Conservation (phyloP, 2,113 vertebrate genomes). For the Tetrax tetrax region DNA sequence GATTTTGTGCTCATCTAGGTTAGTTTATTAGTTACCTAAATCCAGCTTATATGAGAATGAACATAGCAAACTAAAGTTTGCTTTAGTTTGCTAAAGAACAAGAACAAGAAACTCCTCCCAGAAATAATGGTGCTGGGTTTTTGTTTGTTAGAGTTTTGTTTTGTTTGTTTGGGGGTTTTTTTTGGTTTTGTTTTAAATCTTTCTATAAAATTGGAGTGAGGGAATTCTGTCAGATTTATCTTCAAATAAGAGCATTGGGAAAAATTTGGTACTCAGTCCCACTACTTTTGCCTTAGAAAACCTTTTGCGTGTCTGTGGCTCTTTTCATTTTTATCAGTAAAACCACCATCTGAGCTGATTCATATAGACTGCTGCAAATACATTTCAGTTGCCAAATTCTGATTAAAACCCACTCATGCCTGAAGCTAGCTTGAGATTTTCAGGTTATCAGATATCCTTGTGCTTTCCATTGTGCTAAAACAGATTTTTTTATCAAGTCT, state of each 20-base stretch:
- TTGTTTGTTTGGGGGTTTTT: neutral
- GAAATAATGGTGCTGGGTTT: neutral
- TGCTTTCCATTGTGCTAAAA: neutral
- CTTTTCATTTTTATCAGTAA: conserved; percentile 32
- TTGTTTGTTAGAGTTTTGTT: neutral
- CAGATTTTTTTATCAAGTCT: neutral
- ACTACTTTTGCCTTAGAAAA: neutral
- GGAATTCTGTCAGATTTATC: neutral
- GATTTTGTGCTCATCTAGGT: neutral
- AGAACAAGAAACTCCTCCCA: neutral
- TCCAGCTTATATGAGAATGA: neutral
- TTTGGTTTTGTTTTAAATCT: neutral
- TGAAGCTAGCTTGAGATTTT: conserved; percentile 24
- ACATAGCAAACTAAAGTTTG: neutral
- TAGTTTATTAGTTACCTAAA: neutral
- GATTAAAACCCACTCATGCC: conserved; percentile 30
- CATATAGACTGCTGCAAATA: conserved; percentile 17
- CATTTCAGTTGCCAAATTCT: conserved; percentile 18
- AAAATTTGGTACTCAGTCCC: neutral
- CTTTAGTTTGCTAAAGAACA: no score
- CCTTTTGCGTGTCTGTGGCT: neutral
- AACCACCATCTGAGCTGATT: neutral
- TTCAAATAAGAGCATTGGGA: neutral
- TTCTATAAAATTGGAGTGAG: neutral
- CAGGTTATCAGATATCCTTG: conserved; percentile 10